Evolutionary conservation across 2,797 vertebrate species (phyloP).

Genomic region (Falco naumanni): DNA sequence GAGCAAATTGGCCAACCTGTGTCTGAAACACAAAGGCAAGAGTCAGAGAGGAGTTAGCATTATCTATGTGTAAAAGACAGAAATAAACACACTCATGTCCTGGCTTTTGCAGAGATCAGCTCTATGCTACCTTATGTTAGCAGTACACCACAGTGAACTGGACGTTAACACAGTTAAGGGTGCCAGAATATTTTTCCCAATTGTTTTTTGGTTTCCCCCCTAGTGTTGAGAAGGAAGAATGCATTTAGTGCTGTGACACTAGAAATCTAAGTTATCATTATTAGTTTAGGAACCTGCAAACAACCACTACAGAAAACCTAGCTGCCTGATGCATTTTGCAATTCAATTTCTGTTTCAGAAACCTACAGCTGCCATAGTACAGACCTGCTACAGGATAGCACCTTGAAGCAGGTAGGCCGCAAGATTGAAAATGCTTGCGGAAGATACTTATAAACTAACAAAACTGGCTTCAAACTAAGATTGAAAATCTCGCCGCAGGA

Average conservation of each 20-base stretch:
- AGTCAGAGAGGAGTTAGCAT: background rate
- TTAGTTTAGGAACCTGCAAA: background rate
- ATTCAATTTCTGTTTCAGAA: background rate
- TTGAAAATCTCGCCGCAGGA: background rate
- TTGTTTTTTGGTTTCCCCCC: background rate
- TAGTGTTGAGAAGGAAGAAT: background rate
- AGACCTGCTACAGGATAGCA: background rate
- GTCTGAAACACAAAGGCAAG: conserved; percentile 80
- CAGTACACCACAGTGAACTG: background rate
- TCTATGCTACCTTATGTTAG: background rate
- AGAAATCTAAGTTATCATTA: background rate
- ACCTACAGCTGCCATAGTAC: background rate
- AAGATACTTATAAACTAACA: background rate
- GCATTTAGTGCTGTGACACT: background rate
- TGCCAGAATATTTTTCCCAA: background rate
- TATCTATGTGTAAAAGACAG: background rate
- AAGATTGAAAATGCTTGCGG: background rate
- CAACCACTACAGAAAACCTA: background rate
- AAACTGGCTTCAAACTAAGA: background rate
- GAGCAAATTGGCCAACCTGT: conserved; percentile 94
- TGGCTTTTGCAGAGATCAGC: background rate
- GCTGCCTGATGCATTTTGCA: background rate
- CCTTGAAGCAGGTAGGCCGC: background rate
- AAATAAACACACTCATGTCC: background rate
- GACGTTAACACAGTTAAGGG: background rate